Conservation (phyloP, 2,113 vertebrate genomes). For the Mus musculus region GRCm39 chr2:112702501-112703000, state of each 20-base stretch:
- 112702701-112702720: not conserved
- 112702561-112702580: not conserved
- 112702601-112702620: not conserved
- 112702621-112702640: not conserved
- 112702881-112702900: not conserved
- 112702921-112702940: not conserved
- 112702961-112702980: not conserved
- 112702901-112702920: not conserved
- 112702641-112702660: not conserved
- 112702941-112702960: not conserved
- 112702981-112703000: not conserved
- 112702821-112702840: not conserved
- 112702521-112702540: not conserved
- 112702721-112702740: not conserved
- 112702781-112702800: not conserved
- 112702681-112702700: not conserved
- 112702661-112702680: not conserved
- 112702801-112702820: accelerated
- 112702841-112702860: accelerated
- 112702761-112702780: not conserved
- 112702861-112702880: not conserved
- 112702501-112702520: not conserved
- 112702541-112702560: not conserved
- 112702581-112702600: not conserved
- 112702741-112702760: not conserved